Evolutionary conservation across 2,888 invertebrate genomes (phyloP).

Genomic region (Habroteleia sp.): DNA sequence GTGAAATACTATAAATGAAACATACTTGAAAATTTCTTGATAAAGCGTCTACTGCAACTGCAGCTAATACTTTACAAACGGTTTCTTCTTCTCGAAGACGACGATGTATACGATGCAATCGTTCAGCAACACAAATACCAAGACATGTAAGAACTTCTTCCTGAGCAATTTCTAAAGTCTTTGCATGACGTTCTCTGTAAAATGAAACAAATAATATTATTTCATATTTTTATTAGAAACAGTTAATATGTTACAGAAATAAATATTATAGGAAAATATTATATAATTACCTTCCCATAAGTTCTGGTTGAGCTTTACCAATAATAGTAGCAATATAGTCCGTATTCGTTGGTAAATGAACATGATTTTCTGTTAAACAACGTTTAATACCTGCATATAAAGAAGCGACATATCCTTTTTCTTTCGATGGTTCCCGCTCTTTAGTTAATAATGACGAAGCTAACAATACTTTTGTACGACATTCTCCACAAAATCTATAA

Average conservation of each 20-base stretch:
- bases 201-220: conserved; percentile 3
- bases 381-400: conserved; percentile 93
- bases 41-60: conserved; percentile 92
- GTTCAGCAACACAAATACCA: conserved; percentile 95
- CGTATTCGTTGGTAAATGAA: conserved; percentile 93
- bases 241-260: neutral
- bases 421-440: conserved; percentile 90
- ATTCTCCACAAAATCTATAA: conserved; percentile 91
- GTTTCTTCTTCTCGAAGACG: conserved; percentile 94
- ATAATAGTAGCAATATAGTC: conserved; percentile 94
- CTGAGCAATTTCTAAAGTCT: conserved; percentile 97
- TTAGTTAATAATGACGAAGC: conserved; percentile 94
- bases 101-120: conserved; percentile 92
- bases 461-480: conserved; percentile 92
- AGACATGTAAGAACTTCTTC: conserved; percentile 97
- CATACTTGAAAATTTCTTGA: conserved; percentile 90
- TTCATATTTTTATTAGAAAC: no score
- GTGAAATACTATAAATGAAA: no score
- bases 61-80: conserved; percentile 95
- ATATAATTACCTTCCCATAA: conserved; percentile 87
- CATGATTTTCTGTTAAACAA: conserved; percentile 92
- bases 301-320: conserved; percentile 94
- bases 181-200: conserved; percentile 92
- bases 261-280: no score
- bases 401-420: conserved; percentile 93